Percentiles rank a stretch among this genome's conserved stretches.
Evolutionary conservation across 2,797 vertebrate species (phyloP).

Genomic region (Neostethus bicornis): DNA sequence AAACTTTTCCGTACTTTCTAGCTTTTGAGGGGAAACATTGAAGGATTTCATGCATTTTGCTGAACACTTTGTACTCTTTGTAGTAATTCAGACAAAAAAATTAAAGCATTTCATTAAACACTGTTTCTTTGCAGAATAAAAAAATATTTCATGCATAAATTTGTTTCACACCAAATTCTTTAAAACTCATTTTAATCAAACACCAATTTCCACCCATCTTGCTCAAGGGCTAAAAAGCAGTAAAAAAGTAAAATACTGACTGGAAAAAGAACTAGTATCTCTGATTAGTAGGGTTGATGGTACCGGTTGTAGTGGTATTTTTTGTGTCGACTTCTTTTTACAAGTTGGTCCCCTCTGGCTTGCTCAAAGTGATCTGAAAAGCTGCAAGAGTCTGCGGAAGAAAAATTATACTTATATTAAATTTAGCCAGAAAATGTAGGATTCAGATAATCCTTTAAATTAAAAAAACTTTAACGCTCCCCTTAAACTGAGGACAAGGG

Average conservation of each 20-base stretch:
- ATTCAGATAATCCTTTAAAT: no score
- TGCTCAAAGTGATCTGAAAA: neutral
- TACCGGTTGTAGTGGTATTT: slow-evolving; percentile 61
- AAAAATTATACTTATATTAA: neutral
- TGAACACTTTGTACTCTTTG: slow-evolving; percentile 42
- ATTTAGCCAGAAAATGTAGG: neutral
- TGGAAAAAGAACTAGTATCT: neutral
- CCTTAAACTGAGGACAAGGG: no score
- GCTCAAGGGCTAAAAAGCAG: no score
- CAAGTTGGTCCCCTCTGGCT: slow-evolving; percentile 17
- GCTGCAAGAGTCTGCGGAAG: slow-evolving; percentile 34
- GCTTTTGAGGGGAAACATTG: neutral
- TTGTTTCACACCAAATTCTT: neutral
- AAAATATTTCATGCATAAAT: neutral
- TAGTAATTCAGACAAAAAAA: slow-evolving; percentile 55
- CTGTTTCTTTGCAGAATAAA: neutral
- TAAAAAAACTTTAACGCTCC: no score
- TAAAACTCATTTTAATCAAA: slow-evolving; percentile 3
- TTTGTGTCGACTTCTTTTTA: slow-evolving; percentile 57
- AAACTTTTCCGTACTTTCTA: slow-evolving; percentile 12
- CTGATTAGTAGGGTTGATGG: slow-evolving; percentile 1
- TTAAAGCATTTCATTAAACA: slow-evolving; percentile 11
- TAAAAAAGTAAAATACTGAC: no score
- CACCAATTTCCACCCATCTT: no score
- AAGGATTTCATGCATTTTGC: neutral